Conservation (phyloP, 2,113 vertebrate genomes). For the Atherinomorus stipes region DNA sequence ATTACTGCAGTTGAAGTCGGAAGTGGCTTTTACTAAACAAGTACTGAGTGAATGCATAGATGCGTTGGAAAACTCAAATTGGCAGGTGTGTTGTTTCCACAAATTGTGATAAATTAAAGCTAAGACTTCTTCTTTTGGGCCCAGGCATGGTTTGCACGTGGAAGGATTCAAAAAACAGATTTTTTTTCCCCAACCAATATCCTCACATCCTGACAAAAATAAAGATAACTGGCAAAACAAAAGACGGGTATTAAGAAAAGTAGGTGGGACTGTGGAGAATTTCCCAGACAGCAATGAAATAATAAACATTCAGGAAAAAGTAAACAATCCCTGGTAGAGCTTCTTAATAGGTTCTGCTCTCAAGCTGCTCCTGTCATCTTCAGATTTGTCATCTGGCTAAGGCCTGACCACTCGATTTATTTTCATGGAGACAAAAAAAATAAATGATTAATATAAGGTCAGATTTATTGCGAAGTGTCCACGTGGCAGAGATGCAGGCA, state of each 20-base stretch:
- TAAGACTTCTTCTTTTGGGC: neutral
- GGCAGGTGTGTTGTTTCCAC: neutral
- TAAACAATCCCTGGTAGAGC: neutral
- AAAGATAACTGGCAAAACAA: neutral
- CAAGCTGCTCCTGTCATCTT: conserved; percentile 14
- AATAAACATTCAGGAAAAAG: conserved; percentile 6
- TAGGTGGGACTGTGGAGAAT: neutral
- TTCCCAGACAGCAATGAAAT: too few relatives aligned
- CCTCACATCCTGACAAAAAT: neutral
- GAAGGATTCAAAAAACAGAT: neutral
- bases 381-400: neutral
- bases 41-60: conserved; percentile 15
- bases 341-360: conserved; percentile 1
- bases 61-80: neutral
- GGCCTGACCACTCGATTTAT: conserved; percentile 11
- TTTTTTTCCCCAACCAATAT: neutral
- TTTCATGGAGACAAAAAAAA: conserved; percentile 6
- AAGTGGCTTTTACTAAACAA: conserved; percentile 42
- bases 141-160: neutral
- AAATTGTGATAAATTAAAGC: conserved; percentile 1
- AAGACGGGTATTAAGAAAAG: neutral
- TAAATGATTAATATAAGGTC: conserved; percentile 40
- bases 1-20: conserved; percentile 30
- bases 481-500: conserved; percentile 60
- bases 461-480: conserved; percentile 44